These are phyloP conservation scores for Nasonia longicornis DNA, from an alignment of 1,140 invertebrate species.

Conservation along the genomic window DNA sequence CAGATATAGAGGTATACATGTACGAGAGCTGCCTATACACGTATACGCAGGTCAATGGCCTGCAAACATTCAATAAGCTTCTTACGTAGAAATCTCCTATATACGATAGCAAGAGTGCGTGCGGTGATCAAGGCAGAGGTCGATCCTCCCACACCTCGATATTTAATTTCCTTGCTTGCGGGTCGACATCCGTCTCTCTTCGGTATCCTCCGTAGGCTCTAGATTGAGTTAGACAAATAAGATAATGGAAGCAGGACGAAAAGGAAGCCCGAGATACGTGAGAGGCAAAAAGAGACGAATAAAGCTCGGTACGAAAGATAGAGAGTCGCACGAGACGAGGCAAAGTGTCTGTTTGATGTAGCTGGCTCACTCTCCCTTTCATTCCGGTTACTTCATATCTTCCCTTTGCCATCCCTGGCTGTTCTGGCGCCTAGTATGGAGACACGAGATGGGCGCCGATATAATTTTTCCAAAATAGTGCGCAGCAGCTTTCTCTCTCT, in stretches of 20 bases:
- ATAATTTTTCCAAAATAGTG: slow-evolving; percentile 41
- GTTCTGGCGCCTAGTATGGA: neutral
- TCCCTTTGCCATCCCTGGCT: neutral
- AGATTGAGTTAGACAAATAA: neutral
- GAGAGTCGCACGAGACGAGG: slow-evolving; percentile 2
- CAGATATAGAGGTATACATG: too few relatives aligned
- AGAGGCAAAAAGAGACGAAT: slow-evolving; percentile 4
- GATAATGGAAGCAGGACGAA: neutral
- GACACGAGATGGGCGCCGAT: neutral
- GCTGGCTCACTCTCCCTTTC: slow-evolving; percentile 36
- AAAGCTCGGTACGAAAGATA: neutral
- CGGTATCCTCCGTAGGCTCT: neutral
- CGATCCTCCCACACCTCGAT: too few relatives aligned
- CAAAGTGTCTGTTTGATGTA: slow-evolving; percentile 16
- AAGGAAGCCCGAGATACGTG: neutral
- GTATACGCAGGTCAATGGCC: too few relatives aligned
- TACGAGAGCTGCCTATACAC: too few relatives aligned
- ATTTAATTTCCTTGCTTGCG: too few relatives aligned
- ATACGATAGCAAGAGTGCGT: too few relatives aligned
- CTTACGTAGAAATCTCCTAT: too few relatives aligned
- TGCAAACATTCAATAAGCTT: too few relatives aligned
- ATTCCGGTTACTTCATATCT: slow-evolving; percentile 34
- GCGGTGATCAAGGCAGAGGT: too few relatives aligned
- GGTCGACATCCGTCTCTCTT: too few relatives aligned
- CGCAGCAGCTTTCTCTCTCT: slow-evolving; percentile 34